Percentiles rank a stretch among this genome's conserved stretches.
phyloP scores from a whole-genome alignment of 2,888 invertebrate species.

The Sinelater perroti region DNA sequence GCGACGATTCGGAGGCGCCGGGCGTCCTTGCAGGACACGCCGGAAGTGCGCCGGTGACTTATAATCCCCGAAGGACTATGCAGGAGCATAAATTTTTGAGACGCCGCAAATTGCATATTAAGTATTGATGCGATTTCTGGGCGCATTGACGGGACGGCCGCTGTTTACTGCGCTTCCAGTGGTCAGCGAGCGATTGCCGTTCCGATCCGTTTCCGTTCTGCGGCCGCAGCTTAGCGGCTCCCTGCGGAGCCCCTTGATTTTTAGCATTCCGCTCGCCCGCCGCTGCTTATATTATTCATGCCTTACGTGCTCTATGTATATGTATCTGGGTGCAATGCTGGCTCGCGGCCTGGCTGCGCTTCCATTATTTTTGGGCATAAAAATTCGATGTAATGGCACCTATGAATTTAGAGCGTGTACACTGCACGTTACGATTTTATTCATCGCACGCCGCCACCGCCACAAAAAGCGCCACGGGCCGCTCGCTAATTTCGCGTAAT shows the following conservation, averaged over 20 bases:
- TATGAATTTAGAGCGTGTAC: conserved; percentile 35
- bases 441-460: no score
- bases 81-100: conserved; percentile 54
- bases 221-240: conserved; percentile 50
- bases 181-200: conserved; percentile 43
- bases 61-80: conserved; percentile 44
- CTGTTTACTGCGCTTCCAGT: conserved; percentile 42
- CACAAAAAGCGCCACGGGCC: no score
- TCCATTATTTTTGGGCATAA: conserved; percentile 44
- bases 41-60: conserved; percentile 40
- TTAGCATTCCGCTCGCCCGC: conserved; percentile 55
- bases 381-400: conserved; percentile 47
- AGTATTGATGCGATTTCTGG: conserved; percentile 56
- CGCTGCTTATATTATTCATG: conserved; percentile 55
- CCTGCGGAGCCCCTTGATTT: conserved; percentile 52
- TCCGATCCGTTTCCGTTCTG: conserved; percentile 47
- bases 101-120: conserved; percentile 56
- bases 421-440: conserved; percentile 26
- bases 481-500: no score
- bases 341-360: conserved; percentile 44
- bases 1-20: conserved; percentile 39
- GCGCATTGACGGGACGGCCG: conserved; percentile 44
- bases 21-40: conserved; percentile 28
- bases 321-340: conserved; percentile 51
- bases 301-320: conserved; percentile 54